Percentiles rank a stretch among this genome's conserved stretches.
Conservation (phyloP, 2,113 vertebrate genomes). For the Lonchura striata region DNA sequence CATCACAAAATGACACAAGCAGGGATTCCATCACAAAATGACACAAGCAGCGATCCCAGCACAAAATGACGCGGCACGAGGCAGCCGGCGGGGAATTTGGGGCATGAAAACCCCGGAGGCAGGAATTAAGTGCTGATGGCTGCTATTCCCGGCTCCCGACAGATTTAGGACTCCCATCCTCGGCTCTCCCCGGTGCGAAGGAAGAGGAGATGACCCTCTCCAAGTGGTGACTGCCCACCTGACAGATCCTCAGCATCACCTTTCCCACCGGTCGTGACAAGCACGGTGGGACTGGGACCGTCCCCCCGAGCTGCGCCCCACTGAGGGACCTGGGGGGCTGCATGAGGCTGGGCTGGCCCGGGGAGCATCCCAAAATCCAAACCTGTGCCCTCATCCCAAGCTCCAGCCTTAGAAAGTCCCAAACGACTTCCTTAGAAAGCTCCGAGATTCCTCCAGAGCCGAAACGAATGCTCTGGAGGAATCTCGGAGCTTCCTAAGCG, state of each 20-base stretch:
- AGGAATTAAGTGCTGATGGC: neutral
- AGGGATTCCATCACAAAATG: neutral
- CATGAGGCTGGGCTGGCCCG: no score
- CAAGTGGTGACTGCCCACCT: neutral
- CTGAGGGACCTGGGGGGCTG: accelerated
- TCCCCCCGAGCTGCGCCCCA: accelerated
- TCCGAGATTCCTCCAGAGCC: neutral
- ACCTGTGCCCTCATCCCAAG: neutral
- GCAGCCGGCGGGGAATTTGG: neutral
- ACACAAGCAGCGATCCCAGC: neutral
- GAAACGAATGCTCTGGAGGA: accelerated
- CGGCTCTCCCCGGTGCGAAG: neutral
- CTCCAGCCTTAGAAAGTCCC: no score
- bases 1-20: no score
- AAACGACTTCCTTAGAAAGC: accelerated
- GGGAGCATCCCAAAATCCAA: neutral
- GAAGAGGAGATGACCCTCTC: neutral
- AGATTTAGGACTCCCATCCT: neutral
- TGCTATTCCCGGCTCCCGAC: neutral
- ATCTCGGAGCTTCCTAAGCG: no score
- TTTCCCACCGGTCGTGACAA: neutral
- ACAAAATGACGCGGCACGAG: no score
- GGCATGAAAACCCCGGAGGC: neutral
- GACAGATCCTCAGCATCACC: neutral
- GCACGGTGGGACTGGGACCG: accelerated